Conservation (phyloP, 1,140 invertebrate species). For the Drosophila ananassae region DNA sequence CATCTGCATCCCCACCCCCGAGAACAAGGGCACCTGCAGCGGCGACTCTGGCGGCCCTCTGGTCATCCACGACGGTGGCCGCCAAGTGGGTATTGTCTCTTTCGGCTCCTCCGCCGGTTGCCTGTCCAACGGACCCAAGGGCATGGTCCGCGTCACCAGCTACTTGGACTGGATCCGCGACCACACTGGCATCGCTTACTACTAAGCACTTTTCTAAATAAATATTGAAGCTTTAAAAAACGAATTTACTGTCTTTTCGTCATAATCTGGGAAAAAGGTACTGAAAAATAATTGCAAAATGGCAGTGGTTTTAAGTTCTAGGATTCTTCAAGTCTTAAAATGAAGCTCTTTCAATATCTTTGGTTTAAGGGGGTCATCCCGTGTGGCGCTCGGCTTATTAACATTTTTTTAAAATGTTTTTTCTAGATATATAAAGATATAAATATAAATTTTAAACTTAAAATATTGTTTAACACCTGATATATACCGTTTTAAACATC, state of each 20-base stretch:
- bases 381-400: no score
- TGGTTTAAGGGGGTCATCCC: no score
- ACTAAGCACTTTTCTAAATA: conserved; percentile 21
- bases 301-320: no score
- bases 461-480: no score
- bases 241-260: not conserved
- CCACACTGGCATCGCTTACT: conserved; percentile 45
- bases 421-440: no score
- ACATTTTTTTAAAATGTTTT: no score
- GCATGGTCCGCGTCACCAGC: conserved; percentile 85
- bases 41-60: conserved; percentile 86
- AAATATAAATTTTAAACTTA: no score
- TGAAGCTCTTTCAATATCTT: no score
- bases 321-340: no score
- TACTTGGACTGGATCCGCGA: conserved; percentile 85
- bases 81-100: conserved; percentile 84
- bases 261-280: no score
- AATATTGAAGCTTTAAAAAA: not conserved
- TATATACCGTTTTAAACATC: no score
- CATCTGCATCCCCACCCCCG: conserved; percentile 50
- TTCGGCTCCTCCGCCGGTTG: conserved; percentile 53
- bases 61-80: conserved; percentile 76
- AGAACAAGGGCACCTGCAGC: conserved; percentile 58
- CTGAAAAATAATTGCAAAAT: no score
- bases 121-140: conserved; percentile 83